These are phyloP conservation scores for Pachycephus smyrnensis DNA, from an alignment of 2,888 invertebrate species.

Conservation along the genomic window DNA sequence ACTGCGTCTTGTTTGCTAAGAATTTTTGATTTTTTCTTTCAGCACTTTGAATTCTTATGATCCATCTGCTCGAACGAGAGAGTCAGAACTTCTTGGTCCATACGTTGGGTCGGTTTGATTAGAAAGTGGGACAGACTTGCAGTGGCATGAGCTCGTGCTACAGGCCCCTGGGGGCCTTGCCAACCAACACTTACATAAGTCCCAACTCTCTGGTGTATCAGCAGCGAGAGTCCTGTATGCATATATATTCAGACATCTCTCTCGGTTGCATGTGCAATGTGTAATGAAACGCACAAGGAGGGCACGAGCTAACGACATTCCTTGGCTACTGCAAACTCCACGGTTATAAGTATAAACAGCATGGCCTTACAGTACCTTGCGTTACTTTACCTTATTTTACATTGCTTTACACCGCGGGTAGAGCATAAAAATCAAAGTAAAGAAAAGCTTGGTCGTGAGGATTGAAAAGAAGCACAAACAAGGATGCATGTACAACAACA, in stretches of 20 bases:
- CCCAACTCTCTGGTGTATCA: slow-evolving; percentile 1
- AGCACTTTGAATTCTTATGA: neutral
- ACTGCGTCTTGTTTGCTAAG: neutral
- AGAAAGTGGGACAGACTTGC: slow-evolving; percentile 60
- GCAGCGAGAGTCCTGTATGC: neutral
- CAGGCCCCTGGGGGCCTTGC: slow-evolving; percentile 47
- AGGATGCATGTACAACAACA: neutral
- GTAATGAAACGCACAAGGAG: slow-evolving; percentile 24
- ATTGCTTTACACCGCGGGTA: neutral
- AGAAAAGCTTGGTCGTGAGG: neutral
- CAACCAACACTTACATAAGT: slow-evolving; percentile 49
- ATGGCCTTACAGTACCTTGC: neutral
- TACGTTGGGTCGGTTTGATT: slow-evolving; percentile 52
- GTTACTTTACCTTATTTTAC: neutral
- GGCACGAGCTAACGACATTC: slow-evolving; percentile 36
- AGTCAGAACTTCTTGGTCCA: slow-evolving; percentile 2
- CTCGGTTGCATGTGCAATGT: slow-evolving; percentile 12
- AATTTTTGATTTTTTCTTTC: neutral
- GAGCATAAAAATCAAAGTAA: neutral
- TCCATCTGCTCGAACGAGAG: slow-evolving; percentile 7
- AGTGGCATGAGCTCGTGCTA: slow-evolving; percentile 41
- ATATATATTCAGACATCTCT: slow-evolving; percentile 1
- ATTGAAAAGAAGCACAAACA: neutral
- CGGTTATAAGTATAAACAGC: neutral
- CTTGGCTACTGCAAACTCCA: slow-evolving; percentile 3